phyloP scores from a whole-genome alignment of 2,113 vertebrate species.

The cattle (Bos taurus) region ARS-UCD2.0 NC_037357.1:54767001-54767500 shows the following conservation, averaged over 20 bases:
- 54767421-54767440: too few relatives aligned
- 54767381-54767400: too few relatives aligned
- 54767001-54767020: slow-evolving; percentile 17
- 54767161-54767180: not conserved
- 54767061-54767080: slow-evolving; percentile 47
- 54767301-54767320: not conserved
- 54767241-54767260: not conserved
- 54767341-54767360: not conserved
- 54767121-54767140: slow-evolving; percentile 7
- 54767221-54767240: not conserved
- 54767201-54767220: slow-evolving; percentile 2
- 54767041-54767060: slow-evolving; percentile 16
- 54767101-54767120: slow-evolving; percentile 35
- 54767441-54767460: too few relatives aligned
- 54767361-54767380: too few relatives aligned
- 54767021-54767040: slow-evolving; percentile 27
- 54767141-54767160: slow-evolving; percentile 45
- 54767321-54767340: not conserved
- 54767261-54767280: not conserved
- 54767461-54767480: too few relatives aligned
- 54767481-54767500: too few relatives aligned
- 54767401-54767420: too few relatives aligned
- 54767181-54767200: not conserved
- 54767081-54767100: slow-evolving; percentile 38
- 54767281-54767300: not conserved